Evolutionary conservation across 2,888 invertebrate genomes (phyloP).

Genomic region (Napeogenes sylphis): DNA sequence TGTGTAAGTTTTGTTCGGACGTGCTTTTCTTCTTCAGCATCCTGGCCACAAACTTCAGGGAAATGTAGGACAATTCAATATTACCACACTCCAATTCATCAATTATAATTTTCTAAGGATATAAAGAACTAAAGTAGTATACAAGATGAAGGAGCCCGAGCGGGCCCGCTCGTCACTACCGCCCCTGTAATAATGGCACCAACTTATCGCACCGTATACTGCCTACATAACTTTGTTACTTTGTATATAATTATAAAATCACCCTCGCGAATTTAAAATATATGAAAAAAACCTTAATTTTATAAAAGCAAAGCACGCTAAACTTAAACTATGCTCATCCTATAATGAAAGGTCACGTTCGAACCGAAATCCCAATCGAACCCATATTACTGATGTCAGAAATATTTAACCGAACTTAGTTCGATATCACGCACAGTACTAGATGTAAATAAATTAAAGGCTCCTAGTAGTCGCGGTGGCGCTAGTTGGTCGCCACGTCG

Average conservation of each 20-base stretch:
- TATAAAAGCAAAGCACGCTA: constrained; percentile 77
- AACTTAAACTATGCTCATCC: constrained; percentile 73
- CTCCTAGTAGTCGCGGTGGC: constrained; percentile 46
- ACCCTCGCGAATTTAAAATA: constrained; percentile 71
- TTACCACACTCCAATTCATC: background rate
- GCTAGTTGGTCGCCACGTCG: constrained; percentile 58
- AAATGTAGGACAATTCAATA: background rate
- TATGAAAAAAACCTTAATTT: constrained; percentile 74
- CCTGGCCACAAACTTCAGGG: background rate
- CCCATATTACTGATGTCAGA: constrained; percentile 53
- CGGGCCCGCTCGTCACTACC: constrained; percentile 62
- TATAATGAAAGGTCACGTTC: constrained; percentile 62
- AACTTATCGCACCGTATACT: constrained; percentile 78
- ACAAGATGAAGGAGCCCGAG: constrained; percentile 14
- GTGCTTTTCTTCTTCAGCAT: background rate
- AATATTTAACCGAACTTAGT: constrained; percentile 67
- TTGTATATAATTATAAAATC: constrained; percentile 70
- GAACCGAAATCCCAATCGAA: constrained; percentile 66
- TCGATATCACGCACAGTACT: constrained; percentile 64
- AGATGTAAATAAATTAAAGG: constrained; percentile 72
- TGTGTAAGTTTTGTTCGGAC: background rate
- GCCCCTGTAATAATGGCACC: constrained; percentile 78
- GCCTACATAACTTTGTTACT: constrained; percentile 76
- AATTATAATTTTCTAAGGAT: too few species aligned
- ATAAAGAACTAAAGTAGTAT: too few species aligned